These are phyloP conservation scores for Venustaconcha ellipsiformis DNA, from an alignment of 1,140 invertebrate species.

Conservation along the genomic window DNA sequence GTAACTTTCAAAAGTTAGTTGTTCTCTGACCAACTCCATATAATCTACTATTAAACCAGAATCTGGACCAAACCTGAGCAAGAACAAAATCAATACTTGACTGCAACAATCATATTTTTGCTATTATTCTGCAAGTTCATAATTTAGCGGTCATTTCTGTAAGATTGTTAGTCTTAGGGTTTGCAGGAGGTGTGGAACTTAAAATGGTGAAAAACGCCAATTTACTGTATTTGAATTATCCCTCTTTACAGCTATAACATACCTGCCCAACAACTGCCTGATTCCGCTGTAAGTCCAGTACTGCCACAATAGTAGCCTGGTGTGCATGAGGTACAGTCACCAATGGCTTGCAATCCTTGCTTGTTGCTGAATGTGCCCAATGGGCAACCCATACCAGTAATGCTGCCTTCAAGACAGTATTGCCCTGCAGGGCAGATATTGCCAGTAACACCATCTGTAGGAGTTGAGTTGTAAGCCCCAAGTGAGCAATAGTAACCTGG, in stretches of 20 bases:
- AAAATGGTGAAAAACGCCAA: too few relatives aligned
- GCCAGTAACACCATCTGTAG: slow-evolving; percentile 55
- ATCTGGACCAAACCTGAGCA: too few relatives aligned
- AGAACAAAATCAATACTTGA: too few relatives aligned
- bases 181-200: too few relatives aligned
- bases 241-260: slow-evolving; percentile 4
- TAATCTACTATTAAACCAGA: too few relatives aligned
- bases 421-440: slow-evolving; percentile 61
- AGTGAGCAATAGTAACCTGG: slow-evolving; percentile 58
- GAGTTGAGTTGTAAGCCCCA: slow-evolving; percentile 54
- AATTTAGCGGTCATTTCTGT: too few relatives aligned
- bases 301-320: slow-evolving; percentile 59
- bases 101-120: too few relatives aligned
- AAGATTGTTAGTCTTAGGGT: too few relatives aligned
- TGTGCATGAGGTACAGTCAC: slow-evolving; percentile 54
- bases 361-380: slow-evolving; percentile 61
- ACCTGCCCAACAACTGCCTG: slow-evolving; percentile 60
- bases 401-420: slow-evolving; percentile 57
- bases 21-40: too few relatives aligned
- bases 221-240: too few relatives aligned
- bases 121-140: too few relatives aligned
- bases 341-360: slow-evolving; percentile 45
- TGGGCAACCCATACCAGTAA: slow-evolving; percentile 55
- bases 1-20: too few relatives aligned
- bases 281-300: slow-evolving; percentile 50